Conservation (phyloP, 2,888 invertebrate species). For the Lysandra bellargus region DNA sequence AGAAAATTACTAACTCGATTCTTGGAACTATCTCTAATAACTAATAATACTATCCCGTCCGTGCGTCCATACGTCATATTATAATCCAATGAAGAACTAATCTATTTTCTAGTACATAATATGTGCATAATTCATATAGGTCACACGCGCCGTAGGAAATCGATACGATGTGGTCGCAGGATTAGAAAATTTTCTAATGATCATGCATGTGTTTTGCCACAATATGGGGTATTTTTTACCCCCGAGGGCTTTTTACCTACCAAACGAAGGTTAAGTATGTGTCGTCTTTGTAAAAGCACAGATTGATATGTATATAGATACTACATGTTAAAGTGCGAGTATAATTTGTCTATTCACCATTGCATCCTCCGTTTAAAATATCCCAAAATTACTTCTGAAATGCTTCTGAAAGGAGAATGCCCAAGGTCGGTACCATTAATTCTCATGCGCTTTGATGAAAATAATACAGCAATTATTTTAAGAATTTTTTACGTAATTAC, state of each 20-base stretch:
- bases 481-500: no score
- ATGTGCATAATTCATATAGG: conserved; percentile 7
- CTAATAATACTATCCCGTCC: not conserved
- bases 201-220: not conserved
- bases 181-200: conserved; percentile 14
- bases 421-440: no score
- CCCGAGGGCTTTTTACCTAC: not conserved
- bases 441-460: no score
- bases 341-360: no score
- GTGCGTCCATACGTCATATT: conserved; percentile 8
- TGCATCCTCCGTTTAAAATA: no score
- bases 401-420: no score
- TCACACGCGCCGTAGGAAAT: conserved; percentile 19
- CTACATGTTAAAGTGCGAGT: no score
- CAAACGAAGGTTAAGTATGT: no score
- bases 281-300: no score
- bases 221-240: not conserved
- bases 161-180: not conserved
- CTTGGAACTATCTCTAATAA: not conserved
- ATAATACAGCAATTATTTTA: no score
- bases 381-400: no score
- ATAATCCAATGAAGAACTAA: conserved; percentile 15
- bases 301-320: no score
- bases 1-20: not conserved
- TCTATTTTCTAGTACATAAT: conserved; percentile 19